Evolutionary conservation across 1,140 invertebrate species (phyloP), one percentile per base, ranked within the genome.

Genomic region (Drosophila simulans): DNA sequence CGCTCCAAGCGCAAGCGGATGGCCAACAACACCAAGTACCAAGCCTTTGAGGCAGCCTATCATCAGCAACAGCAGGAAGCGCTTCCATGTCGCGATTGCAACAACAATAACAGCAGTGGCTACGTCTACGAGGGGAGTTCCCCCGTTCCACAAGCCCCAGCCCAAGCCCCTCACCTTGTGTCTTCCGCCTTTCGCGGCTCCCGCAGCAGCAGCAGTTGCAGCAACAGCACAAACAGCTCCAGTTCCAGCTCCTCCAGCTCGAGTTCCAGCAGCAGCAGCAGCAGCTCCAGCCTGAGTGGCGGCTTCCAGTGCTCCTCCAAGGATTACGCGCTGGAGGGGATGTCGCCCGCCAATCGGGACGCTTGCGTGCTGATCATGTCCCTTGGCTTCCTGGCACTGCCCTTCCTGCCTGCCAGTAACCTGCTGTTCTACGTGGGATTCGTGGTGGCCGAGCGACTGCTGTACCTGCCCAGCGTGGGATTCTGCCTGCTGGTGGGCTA

Each of bases 381-480:
- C 31, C 90, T 97, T 72, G 95, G 95, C 60, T 95, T 99, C 88
- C 94, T 98, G 84, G 95, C 96, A 46, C 93, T 99, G 60, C 97
- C 98, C 39, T 99, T 99, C 93, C 93, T 99, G 71, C 98, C 98
- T 42, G 98, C 98, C 12, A 96, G 97, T 60, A 99, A 99, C 94
- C 92, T 96, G 54, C 95, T 99, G 92, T 98, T 99, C 93, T 98
- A 98, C 85, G 98, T 99, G 58, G 98, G 98, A 7, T 99, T 99
- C 92, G 98, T 99, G 25, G 97, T 99, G 8, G 98, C 98, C 37
- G 98, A 99, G 93, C 94, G 98, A 70, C 96, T 99, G 54, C 94
- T 99, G 20, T 99, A 99, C 92, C 94, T 98, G 85, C 98, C 98
- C 31, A 99, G 97, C 92, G 97, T 99, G 77, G 98, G 98, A 35